Evolutionary conservation across 2,797 vertebrate species (phyloP), one percentile per base, ranked within the genome.

Genomic region (Dryobates pubescens): DNA sequence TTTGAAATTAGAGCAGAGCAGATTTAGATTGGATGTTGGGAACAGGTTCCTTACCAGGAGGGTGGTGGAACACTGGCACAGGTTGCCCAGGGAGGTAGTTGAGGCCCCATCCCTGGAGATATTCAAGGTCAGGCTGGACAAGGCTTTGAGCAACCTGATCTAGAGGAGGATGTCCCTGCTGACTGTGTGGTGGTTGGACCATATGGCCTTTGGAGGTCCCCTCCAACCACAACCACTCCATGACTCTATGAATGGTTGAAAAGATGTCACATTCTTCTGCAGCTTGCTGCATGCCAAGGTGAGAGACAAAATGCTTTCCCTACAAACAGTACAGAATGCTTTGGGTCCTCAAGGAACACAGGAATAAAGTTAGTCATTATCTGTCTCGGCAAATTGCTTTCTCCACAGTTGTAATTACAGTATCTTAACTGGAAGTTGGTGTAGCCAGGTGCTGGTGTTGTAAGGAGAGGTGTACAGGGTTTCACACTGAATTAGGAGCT

Each of bases 221-320:
- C 49, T 49, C 47, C 22, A 49, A 49, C 47, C 11, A 9, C 22
- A 49, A 23, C 47, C 47, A 49, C 12, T 23, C 47, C 22, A 23
- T 47, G 38, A 96, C 13, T 49, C 47, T 49, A 49, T 51, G 47
- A 96, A 86, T 20, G 17, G n/a, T 86, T 89, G 74, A 90, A 92
- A 95, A 87, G 53, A 62, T 92, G 75, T 76, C 45, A 47, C 56
- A 41, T 81, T 79, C 69, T 88, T 93, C 59, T 72, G 74, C 86
- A 90, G 71, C 38, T 3, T 5, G 53, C 69, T 92, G 69, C 56
- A 70, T 59, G 54, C 49, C 53, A 47, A 20, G 43, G 43, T 45
- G 47, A 59, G 26, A 83, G 51, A 72, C 43, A 88, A 67, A 91
- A 76, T 3, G 12, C 76, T 82, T 86, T 72, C 54, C 71, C 32